Conservation (phyloP, 1,140 invertebrate genomes). For the Camponotus floridanus region DNA sequence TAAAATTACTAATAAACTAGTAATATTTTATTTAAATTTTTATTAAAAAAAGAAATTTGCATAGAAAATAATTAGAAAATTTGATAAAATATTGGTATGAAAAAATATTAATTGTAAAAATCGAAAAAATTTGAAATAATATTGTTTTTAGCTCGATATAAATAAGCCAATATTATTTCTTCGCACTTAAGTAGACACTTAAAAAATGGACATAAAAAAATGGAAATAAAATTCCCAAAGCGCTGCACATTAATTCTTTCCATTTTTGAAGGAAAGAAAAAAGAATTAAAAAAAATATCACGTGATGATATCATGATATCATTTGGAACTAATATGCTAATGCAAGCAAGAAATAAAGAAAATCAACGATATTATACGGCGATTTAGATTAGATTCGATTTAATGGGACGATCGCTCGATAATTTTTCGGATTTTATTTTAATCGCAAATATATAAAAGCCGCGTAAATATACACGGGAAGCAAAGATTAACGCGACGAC, state of each 20-base stretch:
- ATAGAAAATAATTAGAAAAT: no score
- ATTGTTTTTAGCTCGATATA: background rate
- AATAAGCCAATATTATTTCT: background rate
- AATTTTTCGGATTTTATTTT: slow-evolving; percentile 24
- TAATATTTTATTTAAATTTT: no score
- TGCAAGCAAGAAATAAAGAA: background rate
- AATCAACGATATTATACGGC: background rate
- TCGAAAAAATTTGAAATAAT: no score
- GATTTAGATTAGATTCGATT: background rate
- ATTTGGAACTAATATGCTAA: no score
- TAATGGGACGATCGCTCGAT: background rate
- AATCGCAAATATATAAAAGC: background rate
- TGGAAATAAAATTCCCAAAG: background rate
- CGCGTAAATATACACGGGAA: background rate
- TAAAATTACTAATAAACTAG: no score
- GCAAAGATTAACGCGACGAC: background rate
- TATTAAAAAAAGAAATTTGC: no score
- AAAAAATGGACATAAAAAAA: background rate
- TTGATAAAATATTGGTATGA: background rate
- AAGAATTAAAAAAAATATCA: no score
- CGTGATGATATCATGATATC: no score
- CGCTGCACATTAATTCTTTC: no score
- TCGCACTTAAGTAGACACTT: no score
- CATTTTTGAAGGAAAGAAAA: no score
- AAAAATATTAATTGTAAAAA: background rate